Conservation (phyloP, 2,797 vertebrate species). For the Pipistrellus nathusii region DNA sequence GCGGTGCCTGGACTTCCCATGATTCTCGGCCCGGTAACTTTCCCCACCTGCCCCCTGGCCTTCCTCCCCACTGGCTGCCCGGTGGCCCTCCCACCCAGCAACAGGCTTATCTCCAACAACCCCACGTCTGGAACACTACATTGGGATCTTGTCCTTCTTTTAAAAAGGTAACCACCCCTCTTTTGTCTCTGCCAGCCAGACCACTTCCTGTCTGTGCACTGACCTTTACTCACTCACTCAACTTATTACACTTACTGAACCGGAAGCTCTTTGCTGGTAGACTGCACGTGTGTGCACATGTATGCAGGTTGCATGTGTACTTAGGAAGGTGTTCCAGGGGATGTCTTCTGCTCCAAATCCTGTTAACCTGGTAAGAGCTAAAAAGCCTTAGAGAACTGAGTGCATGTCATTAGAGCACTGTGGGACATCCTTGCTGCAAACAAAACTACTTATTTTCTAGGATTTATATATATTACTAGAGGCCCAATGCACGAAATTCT, state of each 20-base stretch:
- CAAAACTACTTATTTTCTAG: not conserved
- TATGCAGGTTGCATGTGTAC: not conserved
- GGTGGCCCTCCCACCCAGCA: rapidly evolving
- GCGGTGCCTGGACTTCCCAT: not conserved
- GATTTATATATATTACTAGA: not conserved
- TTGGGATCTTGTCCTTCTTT: not conserved
- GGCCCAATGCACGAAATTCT: too few relatives aligned
- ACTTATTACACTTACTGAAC: not conserved
- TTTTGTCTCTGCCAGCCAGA: not conserved
- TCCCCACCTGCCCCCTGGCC: not conserved
- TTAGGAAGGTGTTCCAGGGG: too few relatives aligned
- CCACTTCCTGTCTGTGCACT: not conserved
- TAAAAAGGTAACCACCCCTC: not conserved
- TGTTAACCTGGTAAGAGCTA: not conserved
- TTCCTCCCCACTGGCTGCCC: not conserved
- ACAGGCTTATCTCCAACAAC: not conserved
- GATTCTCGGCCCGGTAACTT: not conserved
- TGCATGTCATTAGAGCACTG: not conserved
- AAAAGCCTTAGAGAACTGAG: not conserved
- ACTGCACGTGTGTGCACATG: not conserved
- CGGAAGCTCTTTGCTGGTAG: not conserved
- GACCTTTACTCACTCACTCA: not conserved
- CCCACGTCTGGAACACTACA: not conserved
- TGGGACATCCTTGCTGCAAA: not conserved
- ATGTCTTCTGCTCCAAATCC: rapidly evolving